Evolutionary conservation across 2,113 vertebrate genomes (phyloP), one percentile per base, ranked within the genome.

Genomic region (Miniopterus natalensis): DNA sequence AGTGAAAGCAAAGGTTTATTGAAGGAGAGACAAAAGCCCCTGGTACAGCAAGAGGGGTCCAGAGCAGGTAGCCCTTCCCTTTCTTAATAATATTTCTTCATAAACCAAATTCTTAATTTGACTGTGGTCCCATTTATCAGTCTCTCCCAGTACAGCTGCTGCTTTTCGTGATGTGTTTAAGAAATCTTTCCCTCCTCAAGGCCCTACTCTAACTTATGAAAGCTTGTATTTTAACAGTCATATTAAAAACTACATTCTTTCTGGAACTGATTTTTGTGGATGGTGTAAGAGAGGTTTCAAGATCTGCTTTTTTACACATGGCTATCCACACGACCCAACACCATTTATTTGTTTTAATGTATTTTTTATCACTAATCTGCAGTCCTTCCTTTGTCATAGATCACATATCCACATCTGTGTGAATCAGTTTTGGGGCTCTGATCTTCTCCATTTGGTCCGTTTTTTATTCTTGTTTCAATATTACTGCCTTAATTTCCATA

Each of bases 31-130:
- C 36, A 36, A 36, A 36, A 36, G 36, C 36, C 2, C 36, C 36
- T 36, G 36, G 36, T 2, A 36, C 36, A 36, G 36, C 36, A 36
- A 36, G 36, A 36, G 36, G 36, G 36, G 36, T 36, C 36, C 36
- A 36, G 36, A 36, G 36, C 36, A 36, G 36, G 36, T 36, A 36
- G 36, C 36, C 36, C 36, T 36, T 36, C 36, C 36, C 36, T 36
- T 29, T 78, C 74, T 89, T 78, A 66, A 78, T 21, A 51, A 40
- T 68, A 53, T 70, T 36, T 79, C 79, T 90, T 66, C 40, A 89
- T 53, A 53, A 89, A 31, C 17, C 40, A 80, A 74, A 87, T 66
- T 92, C 57, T 87, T 80, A 65, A 86, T 86, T 86, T 65, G 31
- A 66, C 66, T 40, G 25, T 42, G 20, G 31, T 66, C 49, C 1